These are phyloP conservation scores for Erebia ligea DNA, from an alignment of 2,888 invertebrate species.

Conservation along the genomic window DNA sequence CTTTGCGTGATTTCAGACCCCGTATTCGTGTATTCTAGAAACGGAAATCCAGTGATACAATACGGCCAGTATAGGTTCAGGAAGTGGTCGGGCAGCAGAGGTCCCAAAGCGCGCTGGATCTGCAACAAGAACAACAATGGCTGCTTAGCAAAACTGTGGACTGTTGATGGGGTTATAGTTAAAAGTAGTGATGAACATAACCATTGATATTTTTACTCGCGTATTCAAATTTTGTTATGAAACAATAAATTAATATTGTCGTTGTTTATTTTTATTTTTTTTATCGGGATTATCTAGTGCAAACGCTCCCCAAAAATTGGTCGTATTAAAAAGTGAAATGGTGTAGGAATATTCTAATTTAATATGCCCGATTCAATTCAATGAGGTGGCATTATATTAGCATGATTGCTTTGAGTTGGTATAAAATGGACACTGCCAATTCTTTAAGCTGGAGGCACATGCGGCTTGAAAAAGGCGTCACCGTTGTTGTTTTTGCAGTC, in stretches of 20 bases:
- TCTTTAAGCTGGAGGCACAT: too few relatives aligned
- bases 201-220: constrained; percentile 29
- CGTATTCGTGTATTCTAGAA: constrained; percentile 41
- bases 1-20: constrained; percentile 36
- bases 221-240: background rate
- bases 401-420: too few relatives aligned
- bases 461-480: too few relatives aligned
- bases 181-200: constrained; percentile 40
- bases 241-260: background rate
- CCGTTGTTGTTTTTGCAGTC: too few relatives aligned
- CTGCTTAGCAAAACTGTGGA: constrained; percentile 52
- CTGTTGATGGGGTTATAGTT: constrained; percentile 47
- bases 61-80: constrained; percentile 45
- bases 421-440: too few relatives aligned
- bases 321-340: background rate
- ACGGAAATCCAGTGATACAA: constrained; percentile 48
- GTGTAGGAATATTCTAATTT: too few relatives aligned
- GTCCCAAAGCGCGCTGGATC: constrained; percentile 41
- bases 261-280: background rate
- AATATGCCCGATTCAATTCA: too few relatives aligned
- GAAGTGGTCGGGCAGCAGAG: constrained; percentile 40
- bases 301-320: background rate
- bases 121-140: constrained; percentile 43
- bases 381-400: too few relatives aligned
- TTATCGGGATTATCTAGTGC: background rate